Evolutionary conservation across 92 coral and sea anemone genomes (phyloP), one percentile per base, ranked within the genome.

Genomic region (Bergia puertoricense): DNA sequence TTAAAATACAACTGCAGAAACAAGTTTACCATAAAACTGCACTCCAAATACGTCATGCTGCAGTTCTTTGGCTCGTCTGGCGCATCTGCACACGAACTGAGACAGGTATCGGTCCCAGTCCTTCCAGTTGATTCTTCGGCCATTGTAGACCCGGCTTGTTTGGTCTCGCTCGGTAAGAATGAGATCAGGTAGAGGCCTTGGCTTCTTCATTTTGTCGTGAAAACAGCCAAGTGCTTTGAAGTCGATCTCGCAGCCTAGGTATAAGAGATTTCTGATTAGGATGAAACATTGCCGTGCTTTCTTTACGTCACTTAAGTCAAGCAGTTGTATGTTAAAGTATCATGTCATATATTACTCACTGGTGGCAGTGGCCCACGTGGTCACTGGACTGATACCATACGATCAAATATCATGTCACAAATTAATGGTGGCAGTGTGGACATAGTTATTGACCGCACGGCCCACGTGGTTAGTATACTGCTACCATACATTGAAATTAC

Each of bases 91-190:
- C 50, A 91, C 95, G 13, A 95, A 90, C 22, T 89, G 80, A 15
- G 96, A 97, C 88, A 97, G 73, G 83, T 92, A 97, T 4, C 81
- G 88, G 44, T 95, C 95, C 96, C 95, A 97, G 91, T 97, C 91
- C 36, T 93, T 79, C 99, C 99, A 97, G 81, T 95, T 96, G 39
- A 97, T 92, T 1, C 88, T 51, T 18, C 83, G 85, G 2, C 95
- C 93, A 40, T 93, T 90, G 85, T 72, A 93, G 76, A 91, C 93
- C 76, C 45, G 22, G 40, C 85, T 56, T 5, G 80, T 77, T 11
- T 18, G 11, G 66, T 96, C 94, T 74, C 98, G 84, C 89, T 96
- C 98, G 6, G 96, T 94, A 89, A 93, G 79, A 48, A 89, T 81
- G 86, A 93, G 94, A 20, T 89, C 86, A 4, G 94, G 95, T 5